Base-by-base conservation (phyloP, 2,888 invertebrate genomes). In the Cryptosula pallasiana region DNA sequence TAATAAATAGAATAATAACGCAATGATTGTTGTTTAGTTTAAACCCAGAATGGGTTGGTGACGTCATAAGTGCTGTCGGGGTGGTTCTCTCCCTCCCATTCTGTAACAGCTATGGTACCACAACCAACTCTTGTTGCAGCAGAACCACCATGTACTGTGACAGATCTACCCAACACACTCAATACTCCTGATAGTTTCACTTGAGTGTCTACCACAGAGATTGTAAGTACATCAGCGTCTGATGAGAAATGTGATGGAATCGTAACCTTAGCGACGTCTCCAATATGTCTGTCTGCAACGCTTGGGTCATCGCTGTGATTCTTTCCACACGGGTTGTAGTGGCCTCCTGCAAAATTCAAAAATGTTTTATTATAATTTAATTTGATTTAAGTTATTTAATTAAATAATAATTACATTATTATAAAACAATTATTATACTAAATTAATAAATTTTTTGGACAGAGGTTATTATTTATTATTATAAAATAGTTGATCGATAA, bases 81-180 rank as follows among this genome's bases (percentile, higher is more conserved):
- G 63, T 63, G 63, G 13, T 63, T n/a, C 9, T 3, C 32, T 29
- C 63, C 32, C n/a, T 63, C 63, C 63, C 63, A 63, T 9, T 63
- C 29, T 32, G 63, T 32, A 29, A 63, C 63, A 32, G 63, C 63
- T 27, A 63, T 63, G n/a, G 63, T 63, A 13, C 63, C 63, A 63
- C 63, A 63, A 27, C 63, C 63, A 63, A 63, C 63, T 63, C 63
- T 63, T 3, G 63, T 27, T 23, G 63, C 25, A 16, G 2, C 32
- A 32, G 63, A 32, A 25, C 63, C 34, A n/a, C 5, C 63, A 27
- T 63, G 63, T 9, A 63, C 63, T 13, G 63, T 63, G 3, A 63
- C 34, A 34, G 63, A 63, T 23, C 63, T 27, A 29, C 63, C 63
- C 5, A 63, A n/a, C 29, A 63, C 34, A 34, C 63, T 63, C 29